phyloP scores from a whole-genome alignment of 2,888 invertebrate species.

The Dynastes grantii region DNA sequence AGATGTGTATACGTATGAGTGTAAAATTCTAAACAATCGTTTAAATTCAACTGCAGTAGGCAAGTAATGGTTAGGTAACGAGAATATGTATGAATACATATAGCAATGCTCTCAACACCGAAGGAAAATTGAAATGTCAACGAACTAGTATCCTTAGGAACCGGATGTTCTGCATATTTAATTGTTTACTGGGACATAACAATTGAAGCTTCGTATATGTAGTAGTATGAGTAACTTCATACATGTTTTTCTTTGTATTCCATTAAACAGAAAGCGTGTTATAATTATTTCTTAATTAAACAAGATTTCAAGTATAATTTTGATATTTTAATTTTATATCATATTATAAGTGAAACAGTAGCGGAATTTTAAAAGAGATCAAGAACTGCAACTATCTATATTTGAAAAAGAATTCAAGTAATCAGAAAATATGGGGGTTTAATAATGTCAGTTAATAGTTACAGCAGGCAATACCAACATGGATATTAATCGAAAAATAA shows the following conservation, averaged over 20 bases:
- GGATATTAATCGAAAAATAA: too few species aligned
- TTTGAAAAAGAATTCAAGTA: too few species aligned
- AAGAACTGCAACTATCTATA: too few species aligned
- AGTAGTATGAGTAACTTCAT: not conserved
- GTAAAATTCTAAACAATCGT: conserved; percentile 1
- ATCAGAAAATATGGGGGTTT: too few species aligned
- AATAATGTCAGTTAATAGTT: too few species aligned
- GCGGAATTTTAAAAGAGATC: too few species aligned
- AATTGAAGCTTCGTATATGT: conserved; percentile 21
- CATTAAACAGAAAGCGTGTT: not conserved
- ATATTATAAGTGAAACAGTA: too few species aligned
- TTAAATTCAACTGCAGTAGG: conserved; percentile 24
- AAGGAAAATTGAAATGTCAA: conserved; percentile 44
- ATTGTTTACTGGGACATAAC: conserved; percentile 42
- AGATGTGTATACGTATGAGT: conserved; percentile 2
- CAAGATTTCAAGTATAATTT: too few species aligned
- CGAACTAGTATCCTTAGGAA: conserved; percentile 35
- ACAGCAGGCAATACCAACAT: too few species aligned
- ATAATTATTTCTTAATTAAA: too few species aligned
- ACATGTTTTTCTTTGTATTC: not conserved
- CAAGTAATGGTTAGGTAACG: conserved; percentile 19
- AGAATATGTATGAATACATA: conserved; percentile 6
- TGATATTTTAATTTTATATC: too few species aligned
- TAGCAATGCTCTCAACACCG: conserved; percentile 4
- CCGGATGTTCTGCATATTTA: conserved; percentile 43